Evolutionary conservation across 2,888 invertebrate genomes (phyloP).

Genomic region (Drosophila ezoana): DNA sequence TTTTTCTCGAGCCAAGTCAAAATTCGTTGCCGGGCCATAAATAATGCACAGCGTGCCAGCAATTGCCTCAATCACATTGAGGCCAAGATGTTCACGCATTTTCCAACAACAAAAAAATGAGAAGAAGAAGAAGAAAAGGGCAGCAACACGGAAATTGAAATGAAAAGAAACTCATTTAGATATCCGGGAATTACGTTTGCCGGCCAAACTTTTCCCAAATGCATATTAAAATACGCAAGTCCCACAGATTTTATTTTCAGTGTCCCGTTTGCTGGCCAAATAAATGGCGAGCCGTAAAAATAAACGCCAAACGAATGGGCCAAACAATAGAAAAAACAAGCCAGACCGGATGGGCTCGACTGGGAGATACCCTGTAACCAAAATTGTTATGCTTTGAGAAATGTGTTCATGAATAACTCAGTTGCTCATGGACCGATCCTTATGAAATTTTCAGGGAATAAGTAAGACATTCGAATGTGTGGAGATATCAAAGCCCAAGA

Average conservation of each 20-base stretch:
- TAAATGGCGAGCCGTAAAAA: conserved; percentile 77
- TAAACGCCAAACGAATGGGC: conserved; percentile 79
- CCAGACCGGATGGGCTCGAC: too few species aligned
- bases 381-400: too few species aligned
- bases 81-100: conserved; percentile 72
- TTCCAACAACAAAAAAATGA: conserved; percentile 6
- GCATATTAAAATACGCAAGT: conserved; percentile 79
- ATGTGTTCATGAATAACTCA: too few species aligned
- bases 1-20: conserved; percentile 66
- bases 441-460: too few species aligned
- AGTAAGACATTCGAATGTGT: too few species aligned
- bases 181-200: conserved; percentile 29
- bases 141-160: conserved; percentile 66
- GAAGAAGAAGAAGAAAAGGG: conserved; percentile 2
- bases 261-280: conserved; percentile 61
- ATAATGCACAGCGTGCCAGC: conserved; percentile 60
- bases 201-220: conserved; percentile 79
- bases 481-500: too few species aligned
- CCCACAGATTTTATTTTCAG: conserved; percentile 43
- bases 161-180: conserved; percentile 72
- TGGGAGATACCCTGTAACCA: too few species aligned
- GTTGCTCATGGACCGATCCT: too few species aligned
- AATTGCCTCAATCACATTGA: conserved; percentile 49
- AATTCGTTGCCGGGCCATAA: conserved; percentile 52
- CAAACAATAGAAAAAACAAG: conserved; percentile 68